Evolutionary conservation across 2,888 invertebrate species (phyloP).

Genomic region (Rhagonycha fulva): DNA sequence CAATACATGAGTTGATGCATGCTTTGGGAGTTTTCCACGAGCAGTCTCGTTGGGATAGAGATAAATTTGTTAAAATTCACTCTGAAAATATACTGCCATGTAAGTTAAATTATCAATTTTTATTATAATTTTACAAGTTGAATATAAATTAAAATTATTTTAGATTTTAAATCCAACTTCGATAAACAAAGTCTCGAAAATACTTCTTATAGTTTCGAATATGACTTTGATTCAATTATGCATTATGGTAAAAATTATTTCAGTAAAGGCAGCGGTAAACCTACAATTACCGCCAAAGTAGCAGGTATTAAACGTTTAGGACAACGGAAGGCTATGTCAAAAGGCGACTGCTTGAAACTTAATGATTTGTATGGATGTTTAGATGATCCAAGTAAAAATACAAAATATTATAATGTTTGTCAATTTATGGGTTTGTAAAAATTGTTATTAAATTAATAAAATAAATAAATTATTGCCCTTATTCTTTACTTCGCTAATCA

Average conservation of each 20-base stretch:
- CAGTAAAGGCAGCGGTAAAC: slow-evolving; percentile 63
- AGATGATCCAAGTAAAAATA: slow-evolving; percentile 53
- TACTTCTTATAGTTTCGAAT: slow-evolving; percentile 69
- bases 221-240: slow-evolving; percentile 80
- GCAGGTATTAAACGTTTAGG: slow-evolving; percentile 61
- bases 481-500: neutral
- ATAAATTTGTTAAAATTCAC: slow-evolving; percentile 70
- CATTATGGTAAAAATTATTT: slow-evolving; percentile 74
- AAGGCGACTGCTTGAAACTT: slow-evolving; percentile 69
- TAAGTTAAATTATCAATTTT: slow-evolving; percentile 43
- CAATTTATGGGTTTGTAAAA: slow-evolving; percentile 54
- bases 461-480: neutral
- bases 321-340: slow-evolving; percentile 66
- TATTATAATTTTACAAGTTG: neutral
- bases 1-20: slow-evolving; percentile 83
- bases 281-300: slow-evolving; percentile 65
- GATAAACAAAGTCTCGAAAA: slow-evolving; percentile 67
- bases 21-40: slow-evolving; percentile 83
- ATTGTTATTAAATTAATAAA: slow-evolving; percentile 5
- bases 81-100: slow-evolving; percentile 69
- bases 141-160: neutral
- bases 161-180: slow-evolving; percentile 66
- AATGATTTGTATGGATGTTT: slow-evolving; percentile 70
- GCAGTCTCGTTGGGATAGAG: slow-evolving; percentile 76
- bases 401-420: slow-evolving; percentile 62